A percentile compares a stretch with the other conserved stretches of the same genome.
Evolutionary conservation across 2,797 vertebrate species (phyloP).

Genomic region (Acridotheres tristis): DNA sequence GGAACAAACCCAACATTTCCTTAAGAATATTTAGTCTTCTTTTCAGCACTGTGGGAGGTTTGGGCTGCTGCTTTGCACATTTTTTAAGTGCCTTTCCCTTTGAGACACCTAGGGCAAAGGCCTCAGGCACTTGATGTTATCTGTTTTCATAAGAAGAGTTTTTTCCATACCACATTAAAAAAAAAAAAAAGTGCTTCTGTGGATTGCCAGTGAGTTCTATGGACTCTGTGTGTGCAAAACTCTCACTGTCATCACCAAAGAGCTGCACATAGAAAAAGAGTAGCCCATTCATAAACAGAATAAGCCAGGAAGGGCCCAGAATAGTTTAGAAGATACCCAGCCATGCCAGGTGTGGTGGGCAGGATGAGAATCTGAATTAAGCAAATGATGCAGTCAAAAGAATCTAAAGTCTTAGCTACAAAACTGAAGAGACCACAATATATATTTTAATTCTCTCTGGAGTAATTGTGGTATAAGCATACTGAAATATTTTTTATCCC

Average conservation of each 20-base stretch:
- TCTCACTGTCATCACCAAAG: neutral
- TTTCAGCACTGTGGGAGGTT: constrained; percentile 69
- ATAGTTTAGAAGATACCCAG: neutral
- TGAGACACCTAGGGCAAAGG: constrained; percentile 60
- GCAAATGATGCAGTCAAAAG: neutral
- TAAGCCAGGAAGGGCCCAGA: neutral
- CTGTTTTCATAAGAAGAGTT: constrained; percentile 33
- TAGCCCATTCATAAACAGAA: neutral
- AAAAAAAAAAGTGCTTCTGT: neutral
- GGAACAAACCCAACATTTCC: constrained; percentile 39
- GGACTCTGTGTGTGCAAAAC: neutral
- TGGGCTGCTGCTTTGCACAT: constrained; percentile 56
- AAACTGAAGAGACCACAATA: neutral
- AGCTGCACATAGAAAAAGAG: neutral
- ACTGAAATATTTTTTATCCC: neutral
- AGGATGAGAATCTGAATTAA: neutral
- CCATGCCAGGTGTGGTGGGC: neutral
- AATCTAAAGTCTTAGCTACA: neutral
- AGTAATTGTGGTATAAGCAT: neutral
- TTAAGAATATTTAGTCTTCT: constrained; percentile 60
- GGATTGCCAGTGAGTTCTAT: neutral
- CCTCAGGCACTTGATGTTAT: constrained; percentile 54
- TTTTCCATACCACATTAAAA: constrained; percentile 29
- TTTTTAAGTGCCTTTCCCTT: constrained; percentile 60
- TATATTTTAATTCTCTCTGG: neutral